Base-by-base conservation (phyloP, 2,113 vertebrate genomes). In the Trichomycterus rosablanca region DNA sequence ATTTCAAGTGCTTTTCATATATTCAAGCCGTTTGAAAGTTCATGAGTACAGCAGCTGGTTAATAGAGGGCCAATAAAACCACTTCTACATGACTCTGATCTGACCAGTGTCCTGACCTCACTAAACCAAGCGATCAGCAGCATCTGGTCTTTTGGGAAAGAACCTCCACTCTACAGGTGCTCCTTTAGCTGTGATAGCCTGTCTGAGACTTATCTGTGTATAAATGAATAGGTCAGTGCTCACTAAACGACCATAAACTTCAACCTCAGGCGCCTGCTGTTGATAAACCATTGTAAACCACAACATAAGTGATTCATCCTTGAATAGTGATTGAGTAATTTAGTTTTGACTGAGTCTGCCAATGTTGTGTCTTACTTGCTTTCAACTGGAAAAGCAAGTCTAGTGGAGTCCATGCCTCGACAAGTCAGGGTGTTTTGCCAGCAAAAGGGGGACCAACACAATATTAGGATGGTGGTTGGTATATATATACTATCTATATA, bases 261-360 rank as follows among this genome's bases (percentile, higher is more conserved):
- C 8, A 7, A 2, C 22, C 44, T 30, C 15, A 16, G 16, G 14
- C 23, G 35, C 14, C 24, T 49, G 30, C 24, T 23, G 55, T 12
- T 56, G 50, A 39, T 30, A 1, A 48, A n/a, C n/a, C n/a, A n/a
- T n/a, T 55, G 45, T 53, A 46, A 20, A 32, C 32, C 23, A 37
- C 4, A 2, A 5, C 4, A 1, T 30, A 8, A 42, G 28, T 62
- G 51, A 58, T 16, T 51, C 45, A 61, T 34, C 42, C 28, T 18
- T 60, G 60, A 56, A 24, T 39, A 37, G 16, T 46, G 14, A 45
- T 14, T 5, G 15, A 19, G 22, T 16, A 23, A 42, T 34, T 60
- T 18, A 24, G 57, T 63, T 69, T 69, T 69, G 62, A 61, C 64
- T 61, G 35, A 7, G 4, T 8, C 14, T 57, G 32, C 11, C 46